phyloP scores from a whole-genome alignment of 35 echinoderm and acorn worm species.

The Amphiura filiformis region DNA sequence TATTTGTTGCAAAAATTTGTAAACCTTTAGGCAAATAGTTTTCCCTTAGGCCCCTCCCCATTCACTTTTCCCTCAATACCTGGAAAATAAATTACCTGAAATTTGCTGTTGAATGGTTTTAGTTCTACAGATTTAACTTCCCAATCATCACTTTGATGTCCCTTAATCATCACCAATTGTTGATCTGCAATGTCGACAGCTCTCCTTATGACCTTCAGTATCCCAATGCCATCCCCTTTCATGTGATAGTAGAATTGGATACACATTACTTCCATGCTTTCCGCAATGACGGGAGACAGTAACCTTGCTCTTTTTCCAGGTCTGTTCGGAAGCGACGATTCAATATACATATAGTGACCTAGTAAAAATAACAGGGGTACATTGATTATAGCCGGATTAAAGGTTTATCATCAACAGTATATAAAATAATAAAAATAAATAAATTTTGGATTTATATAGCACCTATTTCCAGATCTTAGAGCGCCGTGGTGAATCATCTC shows the following conservation, averaged over 20 bases:
- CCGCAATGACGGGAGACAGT: conserved; percentile 21
- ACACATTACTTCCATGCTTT: background rate
- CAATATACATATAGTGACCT: conserved; percentile 44
- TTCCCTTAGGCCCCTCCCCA: too few relatives aligned
- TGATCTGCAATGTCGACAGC: background rate
- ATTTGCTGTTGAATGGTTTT: conserved; percentile 17
- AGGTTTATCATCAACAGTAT: too few relatives aligned
- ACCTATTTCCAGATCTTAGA: too few relatives aligned
- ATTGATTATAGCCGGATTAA: too few relatives aligned
- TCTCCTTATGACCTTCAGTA: conserved; percentile 14
- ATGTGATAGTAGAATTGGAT: conserved; percentile 32
- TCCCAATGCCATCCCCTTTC: conserved; percentile 18
- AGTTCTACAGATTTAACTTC: conserved; percentile 1
- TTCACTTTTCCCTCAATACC: too few relatives aligned
- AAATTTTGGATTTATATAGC: too few relatives aligned
- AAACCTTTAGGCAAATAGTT: too few relatives aligned
- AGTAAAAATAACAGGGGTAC: background rate
- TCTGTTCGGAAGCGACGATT: background rate
- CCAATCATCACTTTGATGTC: conserved; percentile 33
- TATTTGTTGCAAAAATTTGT: too few relatives aligned
- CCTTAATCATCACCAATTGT: background rate
- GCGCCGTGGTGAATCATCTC: too few relatives aligned
- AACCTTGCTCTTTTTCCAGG: background rate
- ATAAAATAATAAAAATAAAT: too few relatives aligned
- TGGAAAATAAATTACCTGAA: too few relatives aligned